Evolutionary conservation across 2,113 vertebrate species (phyloP).

Genomic region (Microcebus jonahi): DNA sequence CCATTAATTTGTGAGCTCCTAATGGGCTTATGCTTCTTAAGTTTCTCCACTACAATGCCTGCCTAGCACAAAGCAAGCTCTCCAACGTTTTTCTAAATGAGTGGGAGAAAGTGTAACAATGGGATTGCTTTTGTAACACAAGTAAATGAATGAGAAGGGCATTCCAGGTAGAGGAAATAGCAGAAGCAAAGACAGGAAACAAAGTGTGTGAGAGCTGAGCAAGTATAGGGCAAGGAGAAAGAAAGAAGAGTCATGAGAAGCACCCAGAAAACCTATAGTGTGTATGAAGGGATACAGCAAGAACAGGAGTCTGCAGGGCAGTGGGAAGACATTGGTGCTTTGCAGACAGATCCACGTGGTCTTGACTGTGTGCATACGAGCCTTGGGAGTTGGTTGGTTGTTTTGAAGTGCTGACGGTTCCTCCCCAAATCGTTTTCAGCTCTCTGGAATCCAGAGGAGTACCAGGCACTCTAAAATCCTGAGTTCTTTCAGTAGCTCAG

Average conservation of each 20-base stretch:
- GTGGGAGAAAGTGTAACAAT: conserved; percentile 11
- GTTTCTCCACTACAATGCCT: not conserved
- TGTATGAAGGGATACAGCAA: not conserved
- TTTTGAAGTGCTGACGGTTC: not conserved
- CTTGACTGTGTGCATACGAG: not conserved
- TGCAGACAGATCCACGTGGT: not conserved
- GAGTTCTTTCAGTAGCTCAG: not conserved
- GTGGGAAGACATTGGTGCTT: not conserved
- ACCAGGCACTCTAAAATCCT: not conserved
- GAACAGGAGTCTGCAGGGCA: not conserved
- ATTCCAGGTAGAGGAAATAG: not conserved
- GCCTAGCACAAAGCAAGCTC: not conserved
- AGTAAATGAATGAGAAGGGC: conserved; percentile 30
- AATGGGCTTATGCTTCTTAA: not conserved
- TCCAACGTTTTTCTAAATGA: conserved; percentile 16
- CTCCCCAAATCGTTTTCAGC: not conserved
- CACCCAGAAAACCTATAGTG: not conserved
- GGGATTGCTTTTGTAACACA: not conserved
- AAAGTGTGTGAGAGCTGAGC: not conserved
- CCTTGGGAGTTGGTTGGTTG: not conserved
- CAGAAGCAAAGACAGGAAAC: conserved; percentile 8
- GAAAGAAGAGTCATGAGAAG: not conserved
- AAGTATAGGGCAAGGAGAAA: not conserved
- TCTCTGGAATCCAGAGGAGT: conserved; percentile 20
- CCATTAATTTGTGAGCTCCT: not conserved